Evolutionary conservation across 2,888 invertebrate species (phyloP).

Genomic region (Labia minor): DNA sequence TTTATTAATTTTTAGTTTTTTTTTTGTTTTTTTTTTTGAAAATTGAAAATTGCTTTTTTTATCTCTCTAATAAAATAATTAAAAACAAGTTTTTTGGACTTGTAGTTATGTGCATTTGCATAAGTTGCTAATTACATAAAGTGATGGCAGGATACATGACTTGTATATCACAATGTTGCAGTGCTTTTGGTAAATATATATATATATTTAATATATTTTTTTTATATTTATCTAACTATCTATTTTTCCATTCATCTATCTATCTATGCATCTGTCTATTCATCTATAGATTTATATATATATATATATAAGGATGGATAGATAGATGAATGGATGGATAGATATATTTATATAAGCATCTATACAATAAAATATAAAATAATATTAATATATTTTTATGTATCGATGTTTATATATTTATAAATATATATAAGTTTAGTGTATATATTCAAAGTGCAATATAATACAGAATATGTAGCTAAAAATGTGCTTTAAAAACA

Average conservation of each 20-base stretch:
- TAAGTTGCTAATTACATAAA: slow-evolving; percentile 3
- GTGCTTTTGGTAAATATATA: slow-evolving; percentile 19
- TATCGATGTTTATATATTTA: too few relatives aligned
- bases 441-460: slow-evolving; percentile 13
- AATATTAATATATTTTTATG: too few relatives aligned
- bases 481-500: slow-evolving; percentile 13
- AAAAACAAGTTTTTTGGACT: slow-evolving; percentile 9
- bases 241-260: too few relatives aligned
- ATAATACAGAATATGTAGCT: slow-evolving; percentile 7
- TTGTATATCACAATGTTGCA: slow-evolving; percentile 25
- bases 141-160: slow-evolving; percentile 25
- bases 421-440: background rate
- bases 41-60: slow-evolving; percentile 1
- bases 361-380: too few relatives aligned
- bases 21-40: slow-evolving; percentile 14
- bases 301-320: background rate
- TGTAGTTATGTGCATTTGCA: slow-evolving; percentile 13
- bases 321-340: too few relatives aligned
- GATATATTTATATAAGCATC: too few relatives aligned
- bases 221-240: too few relatives aligned
- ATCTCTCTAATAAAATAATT: slow-evolving; percentile 13
- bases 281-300: background rate
- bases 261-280: too few relatives aligned
- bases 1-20: background rate
- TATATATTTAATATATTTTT: background rate